Evolutionary conservation across 2,888 invertebrate species (phyloP).

Genomic region (Lymantria monacha): DNA sequence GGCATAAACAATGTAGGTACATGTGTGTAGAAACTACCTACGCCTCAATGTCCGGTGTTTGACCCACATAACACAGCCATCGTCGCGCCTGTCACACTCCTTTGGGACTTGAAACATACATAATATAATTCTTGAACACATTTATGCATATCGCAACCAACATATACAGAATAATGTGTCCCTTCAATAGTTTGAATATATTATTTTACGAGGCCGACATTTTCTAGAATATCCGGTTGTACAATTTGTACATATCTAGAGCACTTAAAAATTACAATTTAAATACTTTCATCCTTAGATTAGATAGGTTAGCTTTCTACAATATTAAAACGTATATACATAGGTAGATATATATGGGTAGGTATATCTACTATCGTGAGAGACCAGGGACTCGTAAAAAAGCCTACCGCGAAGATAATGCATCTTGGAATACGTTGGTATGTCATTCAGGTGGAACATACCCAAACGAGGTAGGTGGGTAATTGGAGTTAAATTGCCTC

Average conservation of each 20-base stretch:
- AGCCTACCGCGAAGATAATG: no score
- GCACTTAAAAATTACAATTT: no score
- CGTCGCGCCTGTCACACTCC: conserved; percentile 12
- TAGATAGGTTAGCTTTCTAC: no score
- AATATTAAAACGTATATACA: no score
- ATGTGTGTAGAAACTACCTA: conserved; percentile 18
- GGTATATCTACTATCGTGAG: no score
- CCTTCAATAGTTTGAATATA: conserved; percentile 21
- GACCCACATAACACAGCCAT: conserved; percentile 26
- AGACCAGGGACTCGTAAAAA: no score
- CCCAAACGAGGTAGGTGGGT: no score
- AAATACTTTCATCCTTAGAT: no score
- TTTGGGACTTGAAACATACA: conserved; percentile 16
- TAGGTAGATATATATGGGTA: no score
- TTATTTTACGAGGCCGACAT: conserved; percentile 24
- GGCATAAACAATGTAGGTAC: conserved; percentile 21
- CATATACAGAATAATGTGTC: conserved; percentile 21
- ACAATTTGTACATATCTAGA: conserved; percentile 3
- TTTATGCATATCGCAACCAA: conserved; percentile 27
- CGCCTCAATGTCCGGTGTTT: conserved; percentile 21
- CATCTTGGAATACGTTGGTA: no score
- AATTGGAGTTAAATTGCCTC: no score
- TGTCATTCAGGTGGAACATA: no score
- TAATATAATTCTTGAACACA: conserved; percentile 11
- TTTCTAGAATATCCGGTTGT: conserved; percentile 29